Percentiles rank a stretch among this genome's conserved stretches.
phyloP scores from a whole-genome alignment of 1,140 invertebrate genomes.

The Heliconius himera region DNA sequence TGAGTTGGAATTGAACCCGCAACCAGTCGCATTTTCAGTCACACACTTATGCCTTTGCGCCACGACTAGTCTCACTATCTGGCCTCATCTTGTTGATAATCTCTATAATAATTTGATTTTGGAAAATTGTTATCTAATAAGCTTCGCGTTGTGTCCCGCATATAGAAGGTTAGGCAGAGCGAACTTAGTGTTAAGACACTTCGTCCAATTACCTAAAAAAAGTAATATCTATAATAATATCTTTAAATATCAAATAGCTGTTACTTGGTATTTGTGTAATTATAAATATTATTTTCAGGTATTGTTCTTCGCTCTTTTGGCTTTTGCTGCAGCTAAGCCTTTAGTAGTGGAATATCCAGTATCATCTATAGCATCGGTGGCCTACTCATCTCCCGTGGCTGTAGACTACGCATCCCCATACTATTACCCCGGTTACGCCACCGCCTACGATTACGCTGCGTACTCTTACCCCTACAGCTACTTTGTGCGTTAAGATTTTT shows the following conservation, averaged over 20 bases:
- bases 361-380: slow-evolving; percentile 39
- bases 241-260: background rate
- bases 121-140: no score
- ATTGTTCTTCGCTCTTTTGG: slow-evolving; percentile 77
- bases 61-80: no score
- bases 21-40: no score
- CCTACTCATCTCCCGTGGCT: slow-evolving; percentile 63
- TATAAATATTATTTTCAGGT: slow-evolving; percentile 61
- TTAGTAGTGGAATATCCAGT: slow-evolving; percentile 69
- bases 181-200: no score
- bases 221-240: no score
- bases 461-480: slow-evolving; percentile 61
- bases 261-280: background rate
- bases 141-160: no score
- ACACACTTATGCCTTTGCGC: no score
- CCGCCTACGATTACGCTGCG: slow-evolving; percentile 56
- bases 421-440: slow-evolving; percentile 53
- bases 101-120: no score
- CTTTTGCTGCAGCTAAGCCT: slow-evolving; percentile 78
- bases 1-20: no score
- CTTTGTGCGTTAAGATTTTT: slow-evolving; percentile 46
- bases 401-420: slow-evolving; percentile 68
- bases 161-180: no score
- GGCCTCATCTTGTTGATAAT: background rate
- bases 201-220: no score